A percentile compares a stretch with the other conserved stretches of the same genome.
These are phyloP conservation scores for Onychomys leucogaster DNA, from an alignment of 2,797 vertebrate genomes.

Conservation along the genomic window DNA sequence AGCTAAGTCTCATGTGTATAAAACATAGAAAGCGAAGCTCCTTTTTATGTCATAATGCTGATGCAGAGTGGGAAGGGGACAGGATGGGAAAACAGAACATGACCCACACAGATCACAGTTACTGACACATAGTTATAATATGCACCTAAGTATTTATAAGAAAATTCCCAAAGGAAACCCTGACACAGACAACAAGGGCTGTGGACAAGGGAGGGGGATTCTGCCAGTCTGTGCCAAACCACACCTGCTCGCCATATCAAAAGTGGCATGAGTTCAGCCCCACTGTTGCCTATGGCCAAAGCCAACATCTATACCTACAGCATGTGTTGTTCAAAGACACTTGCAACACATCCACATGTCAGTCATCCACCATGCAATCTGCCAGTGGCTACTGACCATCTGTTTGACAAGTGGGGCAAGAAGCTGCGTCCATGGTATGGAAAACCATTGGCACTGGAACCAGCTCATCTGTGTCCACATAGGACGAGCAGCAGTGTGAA, in stretches of 20 bases:
- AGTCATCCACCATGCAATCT: background rate
- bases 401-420: background rate
- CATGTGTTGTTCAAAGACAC: background rate
- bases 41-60: background rate
- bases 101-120: background rate
- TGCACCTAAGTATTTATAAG: background rate
- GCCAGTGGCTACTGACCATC: background rate
- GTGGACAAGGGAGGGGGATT: background rate
- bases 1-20: background rate
- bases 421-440: background rate
- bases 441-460: background rate
- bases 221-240: background rate
- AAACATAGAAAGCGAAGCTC: background rate
- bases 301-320: background rate
- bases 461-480: background rate
- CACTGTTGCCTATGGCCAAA: background rate
- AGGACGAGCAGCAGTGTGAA: background rate
- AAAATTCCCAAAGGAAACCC: background rate
- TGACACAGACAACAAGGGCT: background rate
- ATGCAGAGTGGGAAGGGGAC: background rate
- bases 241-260: background rate
- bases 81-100: background rate
- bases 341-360: background rate
- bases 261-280: background rate
- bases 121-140: background rate